Evolutionary conservation across 2,797 vertebrate genomes (phyloP).

Genomic region (Dipus sagitta): DNA sequence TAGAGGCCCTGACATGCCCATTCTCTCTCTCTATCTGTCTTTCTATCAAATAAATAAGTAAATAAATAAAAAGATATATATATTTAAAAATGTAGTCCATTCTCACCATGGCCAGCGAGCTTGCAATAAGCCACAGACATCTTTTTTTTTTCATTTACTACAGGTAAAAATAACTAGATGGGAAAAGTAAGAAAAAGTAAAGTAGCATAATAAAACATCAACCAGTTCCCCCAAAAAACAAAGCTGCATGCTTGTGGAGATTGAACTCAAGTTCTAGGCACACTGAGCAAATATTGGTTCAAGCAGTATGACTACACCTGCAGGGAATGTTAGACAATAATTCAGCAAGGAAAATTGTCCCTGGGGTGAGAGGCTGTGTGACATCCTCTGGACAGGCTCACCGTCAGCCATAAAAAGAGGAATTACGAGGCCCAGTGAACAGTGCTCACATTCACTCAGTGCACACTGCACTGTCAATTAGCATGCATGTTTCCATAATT

Average conservation of each 20-base stretch:
- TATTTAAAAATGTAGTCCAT: neutral
- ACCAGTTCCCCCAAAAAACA: neutral
- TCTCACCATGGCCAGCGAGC: neutral
- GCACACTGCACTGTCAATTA: conserved; percentile 78
- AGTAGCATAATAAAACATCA: neutral
- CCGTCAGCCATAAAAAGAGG: conserved; percentile 78
- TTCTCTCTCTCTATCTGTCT: too few species aligned
- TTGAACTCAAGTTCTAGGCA: neutral
- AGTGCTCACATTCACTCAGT: conserved; percentile 72
- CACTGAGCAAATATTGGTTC: neutral
- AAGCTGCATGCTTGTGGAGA: neutral
- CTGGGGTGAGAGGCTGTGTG: neutral
- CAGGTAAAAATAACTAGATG: neutral
- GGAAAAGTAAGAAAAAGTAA: conserved; percentile 21
- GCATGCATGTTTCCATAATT: conserved; percentile 78
- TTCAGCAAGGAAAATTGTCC: neutral
- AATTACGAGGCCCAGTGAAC: conserved; percentile 80
- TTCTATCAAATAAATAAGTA: too few species aligned
- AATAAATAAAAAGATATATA: too few species aligned
- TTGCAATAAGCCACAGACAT: neutral
- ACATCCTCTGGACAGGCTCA: conserved; percentile 12
- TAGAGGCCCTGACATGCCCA: too few species aligned
- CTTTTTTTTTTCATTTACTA: neutral
- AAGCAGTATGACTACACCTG: neutral
- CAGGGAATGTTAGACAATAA: neutral